Percentiles rank a stretch among this genome's conserved stretches.
Evolutionary conservation across 1,140 invertebrate species (phyloP).

Genomic region (Cydia pomonella): DNA sequence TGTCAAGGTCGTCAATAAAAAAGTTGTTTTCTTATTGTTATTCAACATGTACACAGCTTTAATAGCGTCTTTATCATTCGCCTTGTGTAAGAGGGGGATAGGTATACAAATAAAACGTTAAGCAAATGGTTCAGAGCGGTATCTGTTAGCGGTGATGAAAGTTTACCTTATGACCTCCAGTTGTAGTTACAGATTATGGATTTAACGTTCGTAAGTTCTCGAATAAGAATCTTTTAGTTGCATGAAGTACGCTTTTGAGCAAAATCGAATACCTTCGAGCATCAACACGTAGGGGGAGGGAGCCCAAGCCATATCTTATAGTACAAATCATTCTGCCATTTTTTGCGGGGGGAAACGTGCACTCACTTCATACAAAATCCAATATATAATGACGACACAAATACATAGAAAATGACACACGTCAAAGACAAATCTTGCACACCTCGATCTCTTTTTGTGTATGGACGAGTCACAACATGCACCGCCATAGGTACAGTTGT

Average conservation of each 20-base stretch:
- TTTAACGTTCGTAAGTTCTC: conserved; percentile 17
- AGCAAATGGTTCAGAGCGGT: conserved; percentile 44
- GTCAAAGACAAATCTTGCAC: no score
- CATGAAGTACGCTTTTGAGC: not conserved
- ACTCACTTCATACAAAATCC: no score
- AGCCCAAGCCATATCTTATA: no score
- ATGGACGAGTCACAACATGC: no score
- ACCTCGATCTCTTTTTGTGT: no score
- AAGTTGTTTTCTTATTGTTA: conserved; percentile 10
- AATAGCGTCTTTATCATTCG: not conserved
- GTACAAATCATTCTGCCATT: no score
- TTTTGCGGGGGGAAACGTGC: no score
- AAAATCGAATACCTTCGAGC: no score
- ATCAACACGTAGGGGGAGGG: no score
- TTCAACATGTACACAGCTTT: conserved; percentile 3
- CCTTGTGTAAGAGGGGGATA: conserved; percentile 42
- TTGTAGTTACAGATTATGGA: conserved; percentile 36
- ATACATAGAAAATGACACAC: no score
- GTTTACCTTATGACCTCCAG: conserved; percentile 63
- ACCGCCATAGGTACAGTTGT: no score
- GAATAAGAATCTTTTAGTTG: not conserved
- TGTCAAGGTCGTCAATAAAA: conserved; percentile 7
- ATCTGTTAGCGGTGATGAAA: conserved; percentile 54
- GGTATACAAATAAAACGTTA: conserved; percentile 49
- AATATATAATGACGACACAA: no score